These are phyloP conservation scores for Chauna torquata DNA, from an alignment of 2,113 vertebrate species.

Conservation along the genomic window DNA sequence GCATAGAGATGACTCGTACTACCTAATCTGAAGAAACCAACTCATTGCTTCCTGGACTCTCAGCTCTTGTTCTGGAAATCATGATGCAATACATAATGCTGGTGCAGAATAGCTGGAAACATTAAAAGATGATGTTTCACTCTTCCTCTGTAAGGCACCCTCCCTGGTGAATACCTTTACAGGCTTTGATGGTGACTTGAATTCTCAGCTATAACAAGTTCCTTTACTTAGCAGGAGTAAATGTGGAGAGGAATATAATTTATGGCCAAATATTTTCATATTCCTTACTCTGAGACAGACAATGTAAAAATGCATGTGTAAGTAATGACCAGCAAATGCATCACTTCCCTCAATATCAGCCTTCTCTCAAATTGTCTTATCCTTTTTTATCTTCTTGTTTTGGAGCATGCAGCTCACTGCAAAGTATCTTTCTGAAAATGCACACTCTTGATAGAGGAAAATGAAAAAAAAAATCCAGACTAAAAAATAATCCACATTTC, in stretches of 20 bases:
- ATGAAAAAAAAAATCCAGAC: neutral
- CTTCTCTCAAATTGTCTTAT: neutral
- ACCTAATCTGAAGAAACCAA: neutral
- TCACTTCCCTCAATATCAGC: neutral
- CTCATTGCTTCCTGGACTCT: neutral
- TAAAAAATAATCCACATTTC: neutral
- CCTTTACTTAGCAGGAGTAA: neutral
- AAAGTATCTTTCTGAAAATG: neutral
- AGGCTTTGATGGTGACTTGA: neutral
- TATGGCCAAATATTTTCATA: neutral
- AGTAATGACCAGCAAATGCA: neutral
- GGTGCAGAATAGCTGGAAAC: neutral
- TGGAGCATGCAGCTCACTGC: neutral
- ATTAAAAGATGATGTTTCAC: neutral
- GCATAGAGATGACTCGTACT: neutral
- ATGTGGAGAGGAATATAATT: neutral
- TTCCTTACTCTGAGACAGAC: neutral
- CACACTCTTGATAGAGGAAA: neutral
- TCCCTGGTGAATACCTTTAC: neutral
- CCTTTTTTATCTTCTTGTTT: neutral
- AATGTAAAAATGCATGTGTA: neutral
- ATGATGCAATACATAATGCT: neutral
- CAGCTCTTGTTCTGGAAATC: neutral
- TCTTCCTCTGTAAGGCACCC: neutral
- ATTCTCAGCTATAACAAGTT: neutral